phyloP scores from a whole-genome alignment of 2,888 invertebrate genomes.

The Orgyia antiqua region DNA sequence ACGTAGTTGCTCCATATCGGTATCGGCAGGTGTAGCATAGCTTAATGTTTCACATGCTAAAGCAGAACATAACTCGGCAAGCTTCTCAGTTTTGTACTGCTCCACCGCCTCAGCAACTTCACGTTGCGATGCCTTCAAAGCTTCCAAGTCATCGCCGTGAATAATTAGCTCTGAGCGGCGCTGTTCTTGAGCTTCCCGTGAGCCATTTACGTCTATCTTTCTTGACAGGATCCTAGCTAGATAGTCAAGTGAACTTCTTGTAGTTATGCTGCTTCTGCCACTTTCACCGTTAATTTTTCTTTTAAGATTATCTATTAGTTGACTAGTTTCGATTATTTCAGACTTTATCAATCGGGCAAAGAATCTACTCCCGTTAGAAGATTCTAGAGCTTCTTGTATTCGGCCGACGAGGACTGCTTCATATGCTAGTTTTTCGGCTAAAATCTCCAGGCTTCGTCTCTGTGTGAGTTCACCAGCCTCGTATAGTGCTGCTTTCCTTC shows the following conservation, averaged over 20 bases:
- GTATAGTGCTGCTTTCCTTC: constrained; percentile 81
- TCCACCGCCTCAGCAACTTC: constrained; percentile 80
- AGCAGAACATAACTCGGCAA: constrained; percentile 83
- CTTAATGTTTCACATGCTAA: constrained; percentile 84
- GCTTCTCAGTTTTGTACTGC: constrained; percentile 82
- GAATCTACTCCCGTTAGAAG: constrained; percentile 75
- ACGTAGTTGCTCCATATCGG: constrained; percentile 56
- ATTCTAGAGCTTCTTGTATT: constrained; percentile 82
- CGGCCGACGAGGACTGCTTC: constrained; percentile 85
- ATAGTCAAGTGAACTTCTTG: constrained; percentile 80
- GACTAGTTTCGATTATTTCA: constrained; percentile 86
- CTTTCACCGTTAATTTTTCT: constrained; percentile 80
- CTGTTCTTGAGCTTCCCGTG: constrained; percentile 38
- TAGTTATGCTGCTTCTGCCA: constrained; percentile 53
- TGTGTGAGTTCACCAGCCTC: constrained; percentile 83
- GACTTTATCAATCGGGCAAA: constrained; percentile 81
- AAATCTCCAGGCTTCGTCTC: constrained; percentile 81
- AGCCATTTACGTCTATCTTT: constrained; percentile 74
- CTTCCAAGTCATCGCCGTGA: constrained; percentile 70
- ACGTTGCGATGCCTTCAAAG: constrained; percentile 74
- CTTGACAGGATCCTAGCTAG: constrained; percentile 87
- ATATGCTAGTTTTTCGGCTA: constrained; percentile 89
- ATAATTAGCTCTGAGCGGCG: constrained; percentile 53
- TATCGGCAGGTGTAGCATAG: constrained; percentile 65
- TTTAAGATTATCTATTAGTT: constrained; percentile 85